These are phyloP conservation scores for Blastobasis lacticolella DNA, from an alignment of 2,888 invertebrate species.

Conservation along the genomic window DNA sequence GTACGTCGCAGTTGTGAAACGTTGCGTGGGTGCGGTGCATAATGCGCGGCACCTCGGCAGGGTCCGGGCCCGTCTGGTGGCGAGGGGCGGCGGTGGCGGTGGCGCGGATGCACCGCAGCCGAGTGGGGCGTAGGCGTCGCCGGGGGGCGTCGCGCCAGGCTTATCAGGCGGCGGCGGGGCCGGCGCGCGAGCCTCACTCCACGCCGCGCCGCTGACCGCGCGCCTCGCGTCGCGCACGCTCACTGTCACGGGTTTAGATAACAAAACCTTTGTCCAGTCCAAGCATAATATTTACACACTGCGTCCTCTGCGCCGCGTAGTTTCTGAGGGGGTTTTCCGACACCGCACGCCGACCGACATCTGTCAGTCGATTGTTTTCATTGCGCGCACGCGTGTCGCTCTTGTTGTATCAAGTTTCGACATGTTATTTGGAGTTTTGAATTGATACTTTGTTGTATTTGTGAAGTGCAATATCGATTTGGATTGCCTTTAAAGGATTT, in stretches of 20 bases:
- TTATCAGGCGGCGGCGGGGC: slow-evolving; percentile 72
- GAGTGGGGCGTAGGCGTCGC: slow-evolving; percentile 72
- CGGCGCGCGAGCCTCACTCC: slow-evolving; percentile 71
- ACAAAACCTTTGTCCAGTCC: slow-evolving; percentile 73
- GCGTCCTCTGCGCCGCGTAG: slow-evolving; percentile 55
- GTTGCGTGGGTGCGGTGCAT: slow-evolving; percentile 63
- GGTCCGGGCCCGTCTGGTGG: slow-evolving; percentile 29
- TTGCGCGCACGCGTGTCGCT: slow-evolving; percentile 61
- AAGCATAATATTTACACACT: slow-evolving; percentile 67
- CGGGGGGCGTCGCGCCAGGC: slow-evolving; percentile 73
- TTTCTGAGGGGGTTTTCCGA: slow-evolving; percentile 68
- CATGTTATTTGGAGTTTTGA: slow-evolving; percentile 50
- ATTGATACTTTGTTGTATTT: slow-evolving; percentile 33
- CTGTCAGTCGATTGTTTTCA: slow-evolving; percentile 61
- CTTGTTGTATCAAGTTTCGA: slow-evolving; percentile 57
- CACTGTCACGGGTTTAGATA: slow-evolving; percentile 65
- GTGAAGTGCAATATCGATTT: slow-evolving; percentile 46
- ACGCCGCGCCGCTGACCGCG: slow-evolving; percentile 61
- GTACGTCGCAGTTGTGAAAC: slow-evolving; percentile 55
- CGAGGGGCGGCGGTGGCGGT: slow-evolving; percentile 30
- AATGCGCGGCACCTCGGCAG: slow-evolving; percentile 45
- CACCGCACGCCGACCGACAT: slow-evolving; percentile 54
- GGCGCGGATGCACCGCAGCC: slow-evolving; percentile 62
- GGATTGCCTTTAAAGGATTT: slow-evolving; percentile 60
- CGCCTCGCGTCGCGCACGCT: slow-evolving; percentile 51